Evolutionary conservation across 2,113 vertebrate genomes (phyloP).

Genomic region (Scomber scombrus): DNA sequence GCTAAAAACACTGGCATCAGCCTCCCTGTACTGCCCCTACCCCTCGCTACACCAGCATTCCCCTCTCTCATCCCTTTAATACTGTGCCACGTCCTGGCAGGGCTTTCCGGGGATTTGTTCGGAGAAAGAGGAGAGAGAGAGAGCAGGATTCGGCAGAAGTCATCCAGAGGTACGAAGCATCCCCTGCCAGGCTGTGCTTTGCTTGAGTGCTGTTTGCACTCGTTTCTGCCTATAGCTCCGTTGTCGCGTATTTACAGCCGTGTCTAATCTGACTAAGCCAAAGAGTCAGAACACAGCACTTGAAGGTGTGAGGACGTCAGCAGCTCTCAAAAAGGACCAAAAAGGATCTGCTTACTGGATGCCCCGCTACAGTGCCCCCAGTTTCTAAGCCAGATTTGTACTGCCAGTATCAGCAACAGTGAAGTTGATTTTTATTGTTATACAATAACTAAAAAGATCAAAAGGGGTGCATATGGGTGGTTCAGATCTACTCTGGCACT

Average conservation of each 20-base stretch:
- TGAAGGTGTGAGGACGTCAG: slow-evolving; percentile 41
- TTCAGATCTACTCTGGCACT: neutral
- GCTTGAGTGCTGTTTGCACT: slow-evolving; percentile 23
- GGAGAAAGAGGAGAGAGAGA: slow-evolving; percentile 92
- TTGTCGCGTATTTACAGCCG: slow-evolving; percentile 46
- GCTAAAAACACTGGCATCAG: slow-evolving; percentile 62
- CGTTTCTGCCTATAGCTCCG: slow-evolving; percentile 14
- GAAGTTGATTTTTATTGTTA: slow-evolving; percentile 9
- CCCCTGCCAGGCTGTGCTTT: slow-evolving; percentile 14
- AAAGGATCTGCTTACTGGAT: slow-evolving; percentile 24
- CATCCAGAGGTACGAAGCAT: slow-evolving; percentile 91
- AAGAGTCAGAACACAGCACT: slow-evolving; percentile 42
- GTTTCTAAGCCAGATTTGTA: slow-evolving; percentile 22
- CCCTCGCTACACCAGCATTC: slow-evolving; percentile 52
- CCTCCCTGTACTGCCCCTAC: slow-evolving; percentile 52
- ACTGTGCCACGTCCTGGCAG: slow-evolving; percentile 87
- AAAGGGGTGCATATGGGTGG: neutral
- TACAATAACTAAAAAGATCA: slow-evolving; percentile 6
- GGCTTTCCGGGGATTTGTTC: slow-evolving; percentile 93
- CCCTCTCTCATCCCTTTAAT: slow-evolving; percentile 73
- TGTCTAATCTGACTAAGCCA: slow-evolving; percentile 58
- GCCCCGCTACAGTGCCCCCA: slow-evolving; percentile 6
- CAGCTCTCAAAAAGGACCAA: slow-evolving; percentile 16
- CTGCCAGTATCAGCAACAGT: neutral
- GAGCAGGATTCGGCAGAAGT: slow-evolving; percentile 89